Base-by-base conservation (phyloP, 2,888 invertebrate genomes). In the Helleia helle region DNA sequence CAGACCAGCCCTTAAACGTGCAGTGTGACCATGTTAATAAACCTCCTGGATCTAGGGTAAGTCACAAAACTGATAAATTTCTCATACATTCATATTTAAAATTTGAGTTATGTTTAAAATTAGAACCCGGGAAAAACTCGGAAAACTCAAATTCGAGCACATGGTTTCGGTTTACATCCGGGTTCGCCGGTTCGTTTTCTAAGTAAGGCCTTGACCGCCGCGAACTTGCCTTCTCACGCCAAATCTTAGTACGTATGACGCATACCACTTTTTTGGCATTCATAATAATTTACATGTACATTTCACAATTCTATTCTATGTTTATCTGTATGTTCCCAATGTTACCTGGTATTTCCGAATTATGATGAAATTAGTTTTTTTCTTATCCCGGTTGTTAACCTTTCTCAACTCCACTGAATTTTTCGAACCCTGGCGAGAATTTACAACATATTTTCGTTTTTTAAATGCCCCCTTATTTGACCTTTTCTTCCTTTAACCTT, bases 141-240 rank as follows among this genome's bases (percentile, higher is more conserved):
- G 22, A 22, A 22, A 22, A 22, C 8, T 3, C 6, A 22, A 22
- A 8, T 11, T 25, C 15, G 30, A 15, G 24, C 25, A 36, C 36
- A 39, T 28, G 39, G 30, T 30, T 14, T 17, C 27, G 38, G 15
- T 41, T 46, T 2, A 48, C 63, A 77, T 83, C 83, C 83, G 83
- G 83, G 81, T 83, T 73, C 73, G 68, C 58, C 61, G 70, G 54
- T 63, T 67, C 36, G 22, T 36, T 36, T 18, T 18, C 36, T 46
- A 76, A 79, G 58, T 52, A 56, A 71, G 74, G 63, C 83, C 83
- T 83, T 81, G 83, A 81, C 83, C 83, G 77, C 60, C 40, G 51
- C 66, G 71, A 72, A 71, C 74, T 62, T 62, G 46, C 49, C 62
- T 55, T 54, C 56, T 31, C 31, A 39, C 43, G 48, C 52, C 34